Percentiles rank a stretch among this genome's conserved stretches.
Evolutionary conservation across 1,140 invertebrate genomes (phyloP).

Genomic region (Kradibia gibbosae): DNA sequence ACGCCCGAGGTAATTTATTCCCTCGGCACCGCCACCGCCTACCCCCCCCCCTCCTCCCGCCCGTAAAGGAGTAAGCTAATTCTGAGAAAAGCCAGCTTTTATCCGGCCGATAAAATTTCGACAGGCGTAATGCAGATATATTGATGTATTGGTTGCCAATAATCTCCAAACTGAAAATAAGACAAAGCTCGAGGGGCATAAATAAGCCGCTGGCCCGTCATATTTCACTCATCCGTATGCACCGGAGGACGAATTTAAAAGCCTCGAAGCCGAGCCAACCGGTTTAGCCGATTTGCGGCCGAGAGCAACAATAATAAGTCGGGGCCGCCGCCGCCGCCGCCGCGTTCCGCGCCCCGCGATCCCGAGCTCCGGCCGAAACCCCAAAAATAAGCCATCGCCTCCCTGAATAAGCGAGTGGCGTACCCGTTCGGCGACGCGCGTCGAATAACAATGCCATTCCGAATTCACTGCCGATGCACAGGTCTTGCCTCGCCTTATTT

Average conservation of each 20-base stretch:
- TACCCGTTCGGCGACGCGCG: conserved; percentile 40
- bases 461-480: conserved; percentile 47
- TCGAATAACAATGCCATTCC: conserved; percentile 52
- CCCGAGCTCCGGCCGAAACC: conserved; percentile 42
- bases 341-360: conserved; percentile 7
- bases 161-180: conserved; percentile 48
- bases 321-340: not conserved
- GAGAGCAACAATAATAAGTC: conserved; percentile 11
- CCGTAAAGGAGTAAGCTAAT: not conserved
- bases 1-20: not conserved
- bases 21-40: not conserved
- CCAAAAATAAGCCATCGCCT: conserved; percentile 42
- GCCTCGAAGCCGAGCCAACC: conserved; percentile 17
- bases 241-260: conserved; percentile 41
- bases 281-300: conserved; percentile 43
- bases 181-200: conserved; percentile 39
- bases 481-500: conserved; percentile 44
- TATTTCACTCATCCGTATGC: conserved; percentile 38
- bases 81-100: conserved; percentile 3
- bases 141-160: conserved; percentile 47
- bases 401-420: conserved; percentile 21
- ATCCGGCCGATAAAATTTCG: conserved; percentile 40
- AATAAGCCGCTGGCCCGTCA: conserved; percentile 43
- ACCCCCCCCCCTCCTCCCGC: not conserved
- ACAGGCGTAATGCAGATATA: conserved; percentile 42